These are phyloP conservation scores for Sisor rabdophorus DNA, from an alignment of 2,113 vertebrate species.

Conservation along the genomic window DNA sequence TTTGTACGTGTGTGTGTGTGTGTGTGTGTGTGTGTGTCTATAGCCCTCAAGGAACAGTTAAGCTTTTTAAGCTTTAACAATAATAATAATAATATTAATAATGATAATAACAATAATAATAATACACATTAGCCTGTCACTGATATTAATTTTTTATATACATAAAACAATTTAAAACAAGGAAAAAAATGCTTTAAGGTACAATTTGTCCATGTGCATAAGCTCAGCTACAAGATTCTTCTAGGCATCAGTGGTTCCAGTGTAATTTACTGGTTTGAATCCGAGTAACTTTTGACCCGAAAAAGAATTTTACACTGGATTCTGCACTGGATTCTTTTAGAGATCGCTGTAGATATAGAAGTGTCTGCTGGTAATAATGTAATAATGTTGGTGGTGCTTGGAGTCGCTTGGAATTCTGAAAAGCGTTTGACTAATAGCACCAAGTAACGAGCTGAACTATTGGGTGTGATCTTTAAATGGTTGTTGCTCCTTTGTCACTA, in stretches of 20 bases:
- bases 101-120: not conserved
- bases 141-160: not conserved
- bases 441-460: not conserved
- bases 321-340: not conserved
- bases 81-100: too few relatives aligned
- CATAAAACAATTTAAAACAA: not conserved
- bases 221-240: not conserved
- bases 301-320: not conserved
- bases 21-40: constrained; percentile 19
- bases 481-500: not conserved
- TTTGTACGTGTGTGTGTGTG: constrained; percentile 6
- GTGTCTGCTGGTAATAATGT: not conserved
- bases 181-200: not conserved
- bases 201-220: not conserved
- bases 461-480: constrained; percentile 10
- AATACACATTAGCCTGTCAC: not conserved
- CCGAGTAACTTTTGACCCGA: not conserved
- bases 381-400: constrained; percentile 8
- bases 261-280: not conserved
- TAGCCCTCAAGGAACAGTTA: constrained; percentile 15
- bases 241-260: not conserved
- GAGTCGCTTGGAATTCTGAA: not conserved
- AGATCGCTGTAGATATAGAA: not conserved
- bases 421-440: constrained; percentile 2
- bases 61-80: not conserved